Evolutionary conservation across 1,140 invertebrate genomes (phyloP), one percentile per base, ranked within the genome.

Genomic region (Micrasema minimum): DNA sequence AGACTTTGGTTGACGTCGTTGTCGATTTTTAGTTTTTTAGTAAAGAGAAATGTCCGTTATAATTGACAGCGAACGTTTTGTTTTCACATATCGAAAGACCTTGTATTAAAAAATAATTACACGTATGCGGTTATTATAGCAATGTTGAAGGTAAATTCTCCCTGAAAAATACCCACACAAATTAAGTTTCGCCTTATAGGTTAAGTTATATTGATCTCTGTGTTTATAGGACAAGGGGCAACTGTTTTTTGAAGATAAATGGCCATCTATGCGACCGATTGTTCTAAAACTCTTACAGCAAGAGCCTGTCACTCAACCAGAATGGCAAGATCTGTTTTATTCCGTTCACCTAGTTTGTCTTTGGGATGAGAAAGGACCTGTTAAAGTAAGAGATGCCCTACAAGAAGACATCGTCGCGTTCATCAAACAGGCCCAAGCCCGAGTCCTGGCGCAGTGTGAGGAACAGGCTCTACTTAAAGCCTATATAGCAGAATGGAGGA

Each of bases 311-410:
- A 93, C 93, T n/a, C 91, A 95, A 79, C 88, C 85, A 75, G 96
- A 99, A 88, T 99, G 97, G 97, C 96, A 99, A 81, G 96, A 97
- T 81, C 85, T 99, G 71, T 99, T 99, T 84, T 97, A 94, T 84
- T 92, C 93, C 51, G 95, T 98, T 7, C 96, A 99, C 85, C 88
- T 92, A 53, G 95, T 98, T 7, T 98, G 96, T 80, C 80, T 98
- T 14, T 98, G 96, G 96, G 96, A 98, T 85, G 96, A 98, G 77
- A 96, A 96, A 85, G 96, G 96, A 2, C 89, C 95, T 9, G 85
- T 88, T 6, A 97, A 96, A 83, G 88, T 99, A 51, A 89, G 92
- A 77, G 91, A 95, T 79, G 92, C 93, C 31, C 84, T 99, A 2
- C 92, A 95, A 78, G 92, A 96, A 78, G 96, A 98, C 80, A 97